phyloP scores from a whole-genome alignment of 2,797 vertebrate species.

The Mionectes olivaceus region DNA sequence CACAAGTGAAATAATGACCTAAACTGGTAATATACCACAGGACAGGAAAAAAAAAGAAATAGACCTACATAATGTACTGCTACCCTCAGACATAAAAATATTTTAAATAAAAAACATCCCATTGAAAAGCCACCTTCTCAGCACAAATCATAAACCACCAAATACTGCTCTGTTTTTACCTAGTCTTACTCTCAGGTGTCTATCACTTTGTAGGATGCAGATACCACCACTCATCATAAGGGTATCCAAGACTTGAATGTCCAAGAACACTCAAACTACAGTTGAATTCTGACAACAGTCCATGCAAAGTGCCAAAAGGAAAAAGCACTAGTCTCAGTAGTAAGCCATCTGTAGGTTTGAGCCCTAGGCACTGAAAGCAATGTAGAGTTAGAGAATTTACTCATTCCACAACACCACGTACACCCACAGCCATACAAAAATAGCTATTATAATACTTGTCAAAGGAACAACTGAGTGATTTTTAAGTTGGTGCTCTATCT shows the following conservation, averaged over 20 bases:
- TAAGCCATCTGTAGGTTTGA: constrained; percentile 14
- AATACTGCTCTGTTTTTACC: background rate
- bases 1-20: background rate
- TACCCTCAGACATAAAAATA: constrained; percentile 10
- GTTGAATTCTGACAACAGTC: background rate
- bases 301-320: background rate
- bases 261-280: background rate
- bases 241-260: background rate
- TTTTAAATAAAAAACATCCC: background rate
- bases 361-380: constrained; percentile 3
- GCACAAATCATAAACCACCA: background rate
- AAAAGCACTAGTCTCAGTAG: background rate
- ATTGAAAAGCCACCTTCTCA: background rate
- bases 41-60: background rate
- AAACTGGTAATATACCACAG: background rate
- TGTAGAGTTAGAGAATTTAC: constrained; percentile 14
- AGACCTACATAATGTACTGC: background rate
- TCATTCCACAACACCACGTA: constrained; percentile 32
- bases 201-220: background rate
- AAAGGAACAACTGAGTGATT: constrained; percentile 56
- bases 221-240: background rate
- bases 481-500: constrained; percentile 55
- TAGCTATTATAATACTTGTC: constrained; percentile 50
- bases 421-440: constrained; percentile 53
- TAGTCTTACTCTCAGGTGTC: background rate